phyloP scores from a whole-genome alignment of 2,888 invertebrate genomes.

The Macrosoma leucophasiata region DNA sequence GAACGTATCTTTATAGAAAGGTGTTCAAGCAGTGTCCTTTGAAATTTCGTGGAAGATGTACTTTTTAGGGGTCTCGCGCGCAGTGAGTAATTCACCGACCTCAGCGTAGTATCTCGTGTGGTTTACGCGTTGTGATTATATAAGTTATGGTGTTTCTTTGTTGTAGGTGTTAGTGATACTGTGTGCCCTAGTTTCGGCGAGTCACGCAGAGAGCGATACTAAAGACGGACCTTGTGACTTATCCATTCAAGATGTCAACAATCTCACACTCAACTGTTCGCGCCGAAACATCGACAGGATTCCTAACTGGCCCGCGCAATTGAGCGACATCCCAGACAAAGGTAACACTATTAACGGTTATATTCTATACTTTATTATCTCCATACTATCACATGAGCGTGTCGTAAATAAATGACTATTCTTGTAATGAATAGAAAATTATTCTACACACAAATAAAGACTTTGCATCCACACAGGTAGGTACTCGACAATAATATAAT shows the following conservation, averaged over 20 bases:
- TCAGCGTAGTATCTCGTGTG: conserved; percentile 29
- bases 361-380: too few relatives aligned
- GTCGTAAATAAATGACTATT: too few relatives aligned
- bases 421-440: too few relatives aligned
- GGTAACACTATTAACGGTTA: too few relatives aligned
- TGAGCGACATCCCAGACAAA: conserved; percentile 44
- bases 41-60: conserved; percentile 58
- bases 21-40: conserved; percentile 55
- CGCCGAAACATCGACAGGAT: conserved; percentile 47
- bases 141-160: conserved; percentile 57
- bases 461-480: too few relatives aligned
- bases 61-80: conserved; percentile 36
- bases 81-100: conserved; percentile 48
- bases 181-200: conserved; percentile 51
- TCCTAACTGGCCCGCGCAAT: conserved; percentile 53
- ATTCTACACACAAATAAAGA: too few relatives aligned
- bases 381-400: too few relatives aligned
- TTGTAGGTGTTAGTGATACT: conserved; percentile 68
- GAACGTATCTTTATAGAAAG: conserved; percentile 45
- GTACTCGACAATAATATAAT: too few relatives aligned
- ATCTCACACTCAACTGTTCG: conserved; percentile 60
- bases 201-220: conserved; percentile 37
- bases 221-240: conserved; percentile 49
- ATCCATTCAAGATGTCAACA: conserved; percentile 45
- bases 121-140: conserved; percentile 32